Percentiles rank a stretch among this genome's conserved stretches.
These are phyloP conservation scores for Harlomillsia oculata DNA, from an alignment of 1,140 invertebrate species.

Conservation along the genomic window DNA sequence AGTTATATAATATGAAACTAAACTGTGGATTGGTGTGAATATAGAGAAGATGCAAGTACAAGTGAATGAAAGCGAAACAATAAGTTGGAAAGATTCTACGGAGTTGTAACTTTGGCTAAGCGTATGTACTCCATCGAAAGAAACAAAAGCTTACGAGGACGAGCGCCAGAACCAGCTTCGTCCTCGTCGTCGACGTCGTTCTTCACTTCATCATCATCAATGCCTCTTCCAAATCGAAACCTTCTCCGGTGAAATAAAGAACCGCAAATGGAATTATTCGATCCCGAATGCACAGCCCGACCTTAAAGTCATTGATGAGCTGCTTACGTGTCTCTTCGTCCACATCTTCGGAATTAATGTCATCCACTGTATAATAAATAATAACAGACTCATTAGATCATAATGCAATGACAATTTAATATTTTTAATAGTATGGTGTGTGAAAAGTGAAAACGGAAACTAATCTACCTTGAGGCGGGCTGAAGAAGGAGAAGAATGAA, in stretches of 20 bases:
- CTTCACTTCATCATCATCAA: constrained; percentile 30
- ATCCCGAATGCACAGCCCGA: constrained; percentile 94
- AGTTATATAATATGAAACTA: no score
- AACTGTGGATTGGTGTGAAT: no score
- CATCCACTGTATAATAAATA: no score
- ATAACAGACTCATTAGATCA: constrained; percentile 36
- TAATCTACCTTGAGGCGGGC: constrained; percentile 61
- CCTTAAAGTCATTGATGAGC: constrained; percentile 86
- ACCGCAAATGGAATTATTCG: constrained; percentile 84
- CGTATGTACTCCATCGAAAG: no score
- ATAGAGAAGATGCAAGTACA: no score
- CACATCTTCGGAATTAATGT: no score
- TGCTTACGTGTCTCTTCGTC: constrained; percentile 65
- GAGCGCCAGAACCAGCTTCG: constrained; percentile 14
- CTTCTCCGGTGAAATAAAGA: constrained; percentile 75
- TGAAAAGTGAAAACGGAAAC: not conserved
- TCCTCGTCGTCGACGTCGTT: constrained; percentile 24
- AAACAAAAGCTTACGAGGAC: no score
- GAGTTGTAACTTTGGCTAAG: no score
- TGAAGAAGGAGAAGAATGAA: constrained; percentile 99
- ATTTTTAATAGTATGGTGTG: no score
- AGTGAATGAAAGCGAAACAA: no score
- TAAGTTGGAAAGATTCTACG: no score
- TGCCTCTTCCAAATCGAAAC: constrained; percentile 25
- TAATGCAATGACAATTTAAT: constrained; percentile 50